These are phyloP conservation scores for Drosophila vallismaia DNA, from an alignment of 2,888 invertebrate species.

Conservation along the genomic window DNA sequence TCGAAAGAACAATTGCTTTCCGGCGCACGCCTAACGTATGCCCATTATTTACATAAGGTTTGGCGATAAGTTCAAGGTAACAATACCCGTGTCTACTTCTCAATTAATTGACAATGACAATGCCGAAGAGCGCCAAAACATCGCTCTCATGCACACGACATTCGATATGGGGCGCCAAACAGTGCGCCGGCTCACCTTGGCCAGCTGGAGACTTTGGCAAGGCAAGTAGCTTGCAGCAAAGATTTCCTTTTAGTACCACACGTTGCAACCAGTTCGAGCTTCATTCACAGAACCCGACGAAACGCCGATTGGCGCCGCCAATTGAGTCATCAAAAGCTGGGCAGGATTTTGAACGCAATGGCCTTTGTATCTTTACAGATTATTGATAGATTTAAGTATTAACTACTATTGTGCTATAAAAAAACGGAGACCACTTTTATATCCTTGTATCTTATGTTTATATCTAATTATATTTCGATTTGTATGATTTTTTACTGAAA, in stretches of 20 bases:
- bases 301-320: slow-evolving; percentile 28
- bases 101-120: slow-evolving; percentile 62
- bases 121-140: slow-evolving; percentile 63
- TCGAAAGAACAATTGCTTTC: slow-evolving; percentile 55
- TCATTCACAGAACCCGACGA: slow-evolving; percentile 62
- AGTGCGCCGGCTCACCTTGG: slow-evolving; percentile 67
- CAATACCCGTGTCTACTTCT: slow-evolving; percentile 4
- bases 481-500: too few species aligned
- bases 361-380: slow-evolving; percentile 8
- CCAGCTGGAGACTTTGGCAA: slow-evolving; percentile 63
- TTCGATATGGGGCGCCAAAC: slow-evolving; percentile 57
- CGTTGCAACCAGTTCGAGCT: slow-evolving; percentile 59
- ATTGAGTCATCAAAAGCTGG: slow-evolving; percentile 71
- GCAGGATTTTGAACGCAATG: slow-evolving; percentile 18
- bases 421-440: too few species aligned
- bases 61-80: slow-evolving; percentile 69
- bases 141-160: slow-evolving; percentile 62
- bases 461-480: too few species aligned
- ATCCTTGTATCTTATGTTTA: too few species aligned
- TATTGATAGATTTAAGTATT: not conserved
- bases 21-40: slow-evolving; percentile 49
- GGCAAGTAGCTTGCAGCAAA: slow-evolving; percentile 72
- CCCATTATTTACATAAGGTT: slow-evolving; percentile 57
- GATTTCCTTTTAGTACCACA: slow-evolving; percentile 70
- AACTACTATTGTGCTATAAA: too few species aligned